Base-by-base conservation (phyloP, 2,888 invertebrate species). In the Cryptosula pallasiana region DNA sequence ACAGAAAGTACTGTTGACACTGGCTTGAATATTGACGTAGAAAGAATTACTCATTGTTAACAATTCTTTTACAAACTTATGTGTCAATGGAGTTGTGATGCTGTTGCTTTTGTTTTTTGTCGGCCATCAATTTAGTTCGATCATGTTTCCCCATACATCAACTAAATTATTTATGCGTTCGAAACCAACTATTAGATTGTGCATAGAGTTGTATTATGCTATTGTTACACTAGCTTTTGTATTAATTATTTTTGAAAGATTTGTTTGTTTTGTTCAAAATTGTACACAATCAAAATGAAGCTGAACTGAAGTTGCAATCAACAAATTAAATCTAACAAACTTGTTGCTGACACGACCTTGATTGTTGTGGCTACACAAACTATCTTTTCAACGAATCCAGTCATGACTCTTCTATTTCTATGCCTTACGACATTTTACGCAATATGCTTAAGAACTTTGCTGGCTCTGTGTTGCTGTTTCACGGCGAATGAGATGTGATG, bases 1-100 rank as follows among this genome's bases (percentile, higher is more conserved):
- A 45, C 45, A 45, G n/a, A 45, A 45, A 45, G 45, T 45, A 45
- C 45, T 45, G 45, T 45, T 45, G 45, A 45, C 45, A 45, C 45
- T 13, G 45, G 45, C 45, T 45, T 45, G 9, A 45, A 13, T 45
- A 45, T 45, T 45, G 45, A 45, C 45, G 45, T 45, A 45, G 20
- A 13, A 20, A 20, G 9, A 13, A 13, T 5, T 20, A 45, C 20
- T 45, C 20, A 13, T 45, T 20, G 5, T 45, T 45, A 20, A 13
- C 20, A 45, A 20, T 45, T 45, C 20, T 45, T 45, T 13, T 45
- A 20, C 5, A 13, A 20, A 13, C 9, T 5, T 45, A 20, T 20
- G 20, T 5, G 5, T 45, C 45, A 20, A 45, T 20, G 20, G 45
- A 45, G 45, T 20, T 45, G 20, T 20, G 45, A 45, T 45, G 45